Base-by-base conservation (phyloP, 2,888 invertebrate genomes). In the Acanthoscelides obtectus region DNA sequence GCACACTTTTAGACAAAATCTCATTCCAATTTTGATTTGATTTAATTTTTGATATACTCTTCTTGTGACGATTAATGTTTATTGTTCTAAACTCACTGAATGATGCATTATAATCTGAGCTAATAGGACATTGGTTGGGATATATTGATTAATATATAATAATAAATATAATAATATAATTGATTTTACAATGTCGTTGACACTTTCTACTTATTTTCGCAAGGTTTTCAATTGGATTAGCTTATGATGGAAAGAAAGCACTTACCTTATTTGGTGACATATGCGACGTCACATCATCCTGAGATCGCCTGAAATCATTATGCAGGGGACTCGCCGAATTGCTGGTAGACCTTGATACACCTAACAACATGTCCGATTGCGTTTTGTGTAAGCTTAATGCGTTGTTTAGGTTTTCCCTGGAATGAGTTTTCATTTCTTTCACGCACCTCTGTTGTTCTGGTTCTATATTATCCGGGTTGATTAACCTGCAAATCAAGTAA, bases 381-480 rank as follows among this genome's bases (percentile, higher is more conserved):
- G 81, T 77, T 76, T 85, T 81, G 72, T 84, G 84, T 22, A 84
- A 82, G 64, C 82, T 83, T 67, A 84, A 76, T 17, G 80, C 72
- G 72, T 77, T 82, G 73, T 83, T 86, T 75, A 85, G 78, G 78
- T 85, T 86, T 71, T 85, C 86, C 65, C 82, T 79, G 19, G 81
- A 82, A 70, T 81, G 82, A 22, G 77, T 77, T 72, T 81, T 82
- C 2, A 76, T 69, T 67, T 83, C 82, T 75, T 82, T 82, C 22
- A 70, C 74, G 25, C 72, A 21, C 67, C 78, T 77, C 27, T 75
- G 72, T 64, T 77, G 75, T 22, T 75, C 76, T 20, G 77, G 73
- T 73, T 87, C 86, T 71, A 87, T 86, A 79, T 87, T 88, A 80
- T 95, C 95, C 0, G 94, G 95, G 85, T 94, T 94, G 80, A 96